Conservation (phyloP, 2,113 vertebrate genomes). For the Sisor rabdophorus region DNA sequence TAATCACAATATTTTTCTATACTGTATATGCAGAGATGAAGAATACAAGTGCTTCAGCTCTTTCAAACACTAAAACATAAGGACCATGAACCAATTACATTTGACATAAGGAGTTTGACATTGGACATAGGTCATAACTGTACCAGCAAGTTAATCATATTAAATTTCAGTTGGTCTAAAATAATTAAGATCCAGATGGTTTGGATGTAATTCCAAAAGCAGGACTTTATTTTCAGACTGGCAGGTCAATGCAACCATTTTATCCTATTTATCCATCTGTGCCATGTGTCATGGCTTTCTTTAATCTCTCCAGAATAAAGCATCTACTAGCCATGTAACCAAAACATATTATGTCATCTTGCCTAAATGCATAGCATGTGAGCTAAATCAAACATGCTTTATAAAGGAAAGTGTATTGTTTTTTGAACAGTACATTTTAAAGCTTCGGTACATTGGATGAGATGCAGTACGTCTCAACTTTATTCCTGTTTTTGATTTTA, state of each 20-base stretch:
- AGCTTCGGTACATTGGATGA: neutral
- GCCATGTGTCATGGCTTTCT: constrained; percentile 20
- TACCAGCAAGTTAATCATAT: constrained; percentile 28
- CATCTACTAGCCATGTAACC: neutral
- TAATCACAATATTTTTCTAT: too few species aligned
- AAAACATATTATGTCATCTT: neutral
- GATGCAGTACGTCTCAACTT: neutral
- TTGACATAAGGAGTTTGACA: neutral
- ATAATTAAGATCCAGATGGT: constrained; percentile 54
- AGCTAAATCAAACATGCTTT: neutral
- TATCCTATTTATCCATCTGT: constrained; percentile 41
- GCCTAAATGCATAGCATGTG: neutral
- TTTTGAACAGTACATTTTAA: neutral
- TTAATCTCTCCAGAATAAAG: constrained; percentile 31
- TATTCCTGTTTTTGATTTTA: too few species aligned
- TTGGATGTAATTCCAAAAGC: constrained; percentile 40
- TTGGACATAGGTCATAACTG: constrained; percentile 5
- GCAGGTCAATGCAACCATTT: constrained; percentile 46
- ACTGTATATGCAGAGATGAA: too few species aligned
- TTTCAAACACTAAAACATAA: too few species aligned
- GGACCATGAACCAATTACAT: neutral
- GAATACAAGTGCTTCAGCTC: too few species aligned
- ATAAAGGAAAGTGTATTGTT: neutral
- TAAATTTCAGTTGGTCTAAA: constrained; percentile 35
- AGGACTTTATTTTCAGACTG: constrained; percentile 35